phyloP scores from a whole-genome alignment of 2,113 vertebrate species.

The Malurus cyaneus region DNA sequence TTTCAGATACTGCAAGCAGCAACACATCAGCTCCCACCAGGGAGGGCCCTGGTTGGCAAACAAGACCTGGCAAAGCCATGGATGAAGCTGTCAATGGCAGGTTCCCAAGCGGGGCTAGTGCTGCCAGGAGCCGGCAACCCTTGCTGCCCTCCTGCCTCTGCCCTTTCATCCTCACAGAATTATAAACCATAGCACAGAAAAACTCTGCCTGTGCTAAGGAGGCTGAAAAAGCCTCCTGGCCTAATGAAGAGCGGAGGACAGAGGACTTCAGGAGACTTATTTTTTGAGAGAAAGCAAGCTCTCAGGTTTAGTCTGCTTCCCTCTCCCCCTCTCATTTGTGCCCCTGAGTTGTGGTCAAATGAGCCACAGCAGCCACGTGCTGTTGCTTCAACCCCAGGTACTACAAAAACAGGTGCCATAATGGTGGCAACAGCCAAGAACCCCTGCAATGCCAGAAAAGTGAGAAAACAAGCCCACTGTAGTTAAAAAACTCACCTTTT shows the following conservation, averaged over 20 bases:
- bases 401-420: accelerated
- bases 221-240: neutral
- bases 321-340: neutral
- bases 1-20: neutral
- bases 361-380: neutral
- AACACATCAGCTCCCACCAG: neutral
- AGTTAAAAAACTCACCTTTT: neutral
- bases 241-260: neutral
- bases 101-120: neutral
- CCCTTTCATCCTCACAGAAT: neutral
- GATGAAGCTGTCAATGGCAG: neutral
- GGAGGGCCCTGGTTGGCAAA: neutral
- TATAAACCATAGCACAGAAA: neutral
- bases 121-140: neutral
- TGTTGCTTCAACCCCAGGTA: neutral
- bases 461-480: neutral
- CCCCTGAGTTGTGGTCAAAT: neutral
- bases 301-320: neutral
- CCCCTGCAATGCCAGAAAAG: accelerated
- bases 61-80: neutral
- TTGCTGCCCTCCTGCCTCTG: neutral
- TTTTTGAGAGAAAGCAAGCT: neutral
- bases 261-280: neutral
- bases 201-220: neutral
- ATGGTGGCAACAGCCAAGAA: neutral